Percentiles rank a stretch among this genome's conserved stretches.
Evolutionary conservation across 2,797 vertebrate genomes (phyloP).

Genomic region (Nannoperca australis): DNA sequence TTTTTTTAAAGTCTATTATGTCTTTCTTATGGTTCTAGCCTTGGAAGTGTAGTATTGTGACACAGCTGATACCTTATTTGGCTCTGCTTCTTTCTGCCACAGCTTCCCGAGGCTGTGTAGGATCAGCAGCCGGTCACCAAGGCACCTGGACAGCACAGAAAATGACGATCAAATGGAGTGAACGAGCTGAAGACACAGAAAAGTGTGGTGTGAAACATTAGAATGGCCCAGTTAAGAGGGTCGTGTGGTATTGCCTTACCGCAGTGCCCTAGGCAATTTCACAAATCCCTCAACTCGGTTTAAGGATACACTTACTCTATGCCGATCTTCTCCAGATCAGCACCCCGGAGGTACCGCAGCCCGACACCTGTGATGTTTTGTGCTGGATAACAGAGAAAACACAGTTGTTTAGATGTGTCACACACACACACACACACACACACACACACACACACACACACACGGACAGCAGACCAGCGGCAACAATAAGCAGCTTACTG

Average conservation of each 20-base stretch:
- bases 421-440: too few species aligned
- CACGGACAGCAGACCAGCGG: fast-evolving
- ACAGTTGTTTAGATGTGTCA: background rate
- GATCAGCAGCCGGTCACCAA: conserved; percentile 77
- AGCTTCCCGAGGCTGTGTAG: conserved; percentile 79
- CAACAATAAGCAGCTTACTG: background rate
- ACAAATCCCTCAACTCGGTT: background rate
- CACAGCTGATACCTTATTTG: conserved; percentile 74
- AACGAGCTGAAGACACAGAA: too few species aligned
- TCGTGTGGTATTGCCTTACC: too few species aligned
- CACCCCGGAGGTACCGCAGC: conserved; percentile 67
- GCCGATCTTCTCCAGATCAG: conserved; percentile 78
- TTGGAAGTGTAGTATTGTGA: background rate
- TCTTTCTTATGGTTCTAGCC: conserved; percentile 19
- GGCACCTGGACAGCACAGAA: conserved; percentile 51
- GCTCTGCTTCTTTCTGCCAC: conserved; percentile 68
- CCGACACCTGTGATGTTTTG: conserved; percentile 74
- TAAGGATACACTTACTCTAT: conserved; percentile 71
- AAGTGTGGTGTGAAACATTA: background rate
- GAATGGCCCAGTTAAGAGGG: background rate
- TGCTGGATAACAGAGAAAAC: conserved; percentile 57
- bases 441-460: background rate
- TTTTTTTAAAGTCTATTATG: background rate
- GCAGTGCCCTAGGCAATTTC: background rate
- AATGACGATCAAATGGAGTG: background rate